Conservation (phyloP, 2,113 vertebrate genomes). For the Actenoides lindsayi region DNA sequence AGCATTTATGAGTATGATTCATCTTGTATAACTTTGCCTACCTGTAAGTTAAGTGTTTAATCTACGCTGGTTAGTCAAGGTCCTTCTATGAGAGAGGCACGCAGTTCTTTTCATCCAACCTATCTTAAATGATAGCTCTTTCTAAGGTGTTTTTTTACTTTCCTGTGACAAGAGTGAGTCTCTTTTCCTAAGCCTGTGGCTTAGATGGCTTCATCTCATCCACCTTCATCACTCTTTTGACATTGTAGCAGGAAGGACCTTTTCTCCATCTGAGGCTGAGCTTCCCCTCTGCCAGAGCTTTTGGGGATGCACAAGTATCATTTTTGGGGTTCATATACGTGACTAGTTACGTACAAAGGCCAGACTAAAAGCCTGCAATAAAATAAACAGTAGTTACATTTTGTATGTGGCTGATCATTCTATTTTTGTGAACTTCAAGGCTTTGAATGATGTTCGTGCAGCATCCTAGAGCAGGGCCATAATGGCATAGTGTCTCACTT, state of each 20-base stretch:
- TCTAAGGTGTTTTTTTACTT: background rate
- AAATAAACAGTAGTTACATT: background rate
- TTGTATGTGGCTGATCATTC: background rate
- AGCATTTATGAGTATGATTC: constrained; percentile 29
- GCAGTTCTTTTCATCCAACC: background rate
- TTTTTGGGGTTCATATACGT: background rate
- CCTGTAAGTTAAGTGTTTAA: constrained; percentile 4
- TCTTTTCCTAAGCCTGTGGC: background rate
- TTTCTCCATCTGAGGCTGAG: background rate
- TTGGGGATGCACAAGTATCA: background rate
- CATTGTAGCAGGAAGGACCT: background rate
- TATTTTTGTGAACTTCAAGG: background rate
- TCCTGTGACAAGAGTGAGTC: background rate
- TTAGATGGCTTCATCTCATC: background rate
- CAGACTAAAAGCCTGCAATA: background rate
- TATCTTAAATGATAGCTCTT: background rate
- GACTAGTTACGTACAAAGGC: background rate
- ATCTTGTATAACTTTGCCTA: background rate
- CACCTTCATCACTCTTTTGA: background rate
- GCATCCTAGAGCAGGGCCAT: background rate
- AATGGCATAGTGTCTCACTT: background rate
- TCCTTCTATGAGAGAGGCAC: background rate
- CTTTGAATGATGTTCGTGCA: background rate
- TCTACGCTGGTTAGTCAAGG: background rate
- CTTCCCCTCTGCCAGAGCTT: background rate